A percentile compares a stretch with the other conserved stretches of the same genome.
phyloP scores from a whole-genome alignment of 2,797 vertebrate genomes.

The Muraenolepis orangiensis region DNA sequence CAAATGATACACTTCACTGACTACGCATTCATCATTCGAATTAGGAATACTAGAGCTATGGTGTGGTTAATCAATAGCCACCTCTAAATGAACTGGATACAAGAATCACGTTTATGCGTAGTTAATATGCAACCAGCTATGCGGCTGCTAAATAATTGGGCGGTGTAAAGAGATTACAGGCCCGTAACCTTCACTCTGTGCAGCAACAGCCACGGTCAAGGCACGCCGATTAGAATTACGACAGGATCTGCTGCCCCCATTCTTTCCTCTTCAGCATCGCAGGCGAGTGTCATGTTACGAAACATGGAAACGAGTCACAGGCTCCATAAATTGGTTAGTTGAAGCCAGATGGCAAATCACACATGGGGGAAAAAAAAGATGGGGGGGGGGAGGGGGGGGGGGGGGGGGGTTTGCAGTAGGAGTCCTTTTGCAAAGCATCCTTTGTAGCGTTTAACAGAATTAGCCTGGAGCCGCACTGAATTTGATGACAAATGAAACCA shows the following conservation, averaged over 20 bases:
- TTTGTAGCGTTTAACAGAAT: conserved; percentile 51
- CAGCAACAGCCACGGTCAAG: conserved; percentile 28
- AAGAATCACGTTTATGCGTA: not conserved
- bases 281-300: conserved; percentile 40
- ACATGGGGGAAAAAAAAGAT: conserved; percentile 47
- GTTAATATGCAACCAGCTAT: not conserved
- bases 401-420: conserved; percentile 59
- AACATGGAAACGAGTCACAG: conserved; percentile 3
- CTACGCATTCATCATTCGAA: not conserved
- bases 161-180: conserved; percentile 18
- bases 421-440: conserved; percentile 47
- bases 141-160: conserved; percentile 8
- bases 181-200: conserved; percentile 25
- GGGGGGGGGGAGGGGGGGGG: conserved; percentile 42
- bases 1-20: not conserved
- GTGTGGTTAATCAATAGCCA: not conserved
- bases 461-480: conserved; percentile 13
- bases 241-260: conserved; percentile 71
- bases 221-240: conserved; percentile 51
- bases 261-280: conserved; percentile 56
- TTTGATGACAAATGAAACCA: conserved; percentile 1
- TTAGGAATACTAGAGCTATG: not conserved
- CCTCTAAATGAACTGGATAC: not conserved
- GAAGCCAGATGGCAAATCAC: conserved; percentile 64
- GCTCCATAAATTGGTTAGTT: conserved; percentile 1